Percentiles rank a stretch among this genome's conserved stretches.
Conservation (phyloP, 2,888 invertebrate genomes). For the Conomelus anceps region DNA sequence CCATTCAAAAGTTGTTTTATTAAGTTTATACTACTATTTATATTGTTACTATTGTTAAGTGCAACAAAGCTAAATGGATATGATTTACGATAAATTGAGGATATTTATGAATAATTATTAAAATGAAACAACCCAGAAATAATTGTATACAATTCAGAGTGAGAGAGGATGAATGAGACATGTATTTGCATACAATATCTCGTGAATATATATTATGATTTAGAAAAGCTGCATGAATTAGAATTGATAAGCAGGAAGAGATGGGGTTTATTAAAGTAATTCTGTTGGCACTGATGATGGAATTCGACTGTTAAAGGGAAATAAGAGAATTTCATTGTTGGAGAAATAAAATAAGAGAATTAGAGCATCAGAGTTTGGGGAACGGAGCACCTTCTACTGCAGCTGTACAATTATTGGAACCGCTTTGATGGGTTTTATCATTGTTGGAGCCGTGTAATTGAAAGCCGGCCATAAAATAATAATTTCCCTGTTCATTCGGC, state of each 20-base stretch:
- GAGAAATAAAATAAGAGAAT: background rate
- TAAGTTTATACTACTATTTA: no score
- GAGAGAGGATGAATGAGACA: no score
- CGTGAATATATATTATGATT: no score
- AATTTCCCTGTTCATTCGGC: background rate
- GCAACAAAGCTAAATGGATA: no score
- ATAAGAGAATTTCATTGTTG: background rate
- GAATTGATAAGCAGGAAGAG: background rate
- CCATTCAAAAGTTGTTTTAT: no score
- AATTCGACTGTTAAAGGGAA: background rate
- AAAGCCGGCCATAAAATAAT: background rate
- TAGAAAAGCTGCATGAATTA: no score
- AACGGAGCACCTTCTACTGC: background rate
- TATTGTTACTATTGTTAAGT: no score
- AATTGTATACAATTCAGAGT: no score
- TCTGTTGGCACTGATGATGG: background rate
- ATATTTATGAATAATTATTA: no score
- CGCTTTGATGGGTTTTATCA: background rate
- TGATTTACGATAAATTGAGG: no score
- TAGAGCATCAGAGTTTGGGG: background rate
- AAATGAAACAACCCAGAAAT: no score
- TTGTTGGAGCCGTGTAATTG: background rate
- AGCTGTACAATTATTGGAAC: background rate
- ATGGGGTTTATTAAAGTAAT: background rate
- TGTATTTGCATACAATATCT: no score